Evolutionary conservation across 2,797 vertebrate species (phyloP), one percentile per base, ranked within the genome.

Genomic region (Centroberyx gerrardi): DNA sequence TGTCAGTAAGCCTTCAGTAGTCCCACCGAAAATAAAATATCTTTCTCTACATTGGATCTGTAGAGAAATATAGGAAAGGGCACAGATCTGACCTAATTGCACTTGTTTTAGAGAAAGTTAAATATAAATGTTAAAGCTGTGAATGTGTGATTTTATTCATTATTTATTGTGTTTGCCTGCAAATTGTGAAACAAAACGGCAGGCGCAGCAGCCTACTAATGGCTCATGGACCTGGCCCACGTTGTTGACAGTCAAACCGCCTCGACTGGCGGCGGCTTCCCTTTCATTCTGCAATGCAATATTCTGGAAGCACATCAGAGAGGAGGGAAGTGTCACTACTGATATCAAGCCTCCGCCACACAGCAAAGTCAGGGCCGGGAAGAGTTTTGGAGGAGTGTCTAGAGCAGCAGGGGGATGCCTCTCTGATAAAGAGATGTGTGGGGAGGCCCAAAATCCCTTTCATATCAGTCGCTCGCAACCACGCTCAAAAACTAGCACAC

Each of bases 251-350:
- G 87, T 84, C 72, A 54, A 83, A 79, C 49, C 2, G 22, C 38
- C 75, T 82, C n/a, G 13, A 62, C 63, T 40, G 81, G 60, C 71
- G 72, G 38, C 1, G 7, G 72, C 72, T 59, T 68, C 59, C 27
- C 66, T 88, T 88, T 89, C 73, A 77, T 89, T 87, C 82, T 87
- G 88, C 83, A 91, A 86, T 90, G 83, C n/a, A 22, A 79, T 51
- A 48, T 69, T 60, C 53, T 71, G 59, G 79, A 84, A 68, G 65
- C 68, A 86, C 81, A 89, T 89, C 78, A 86, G 5, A 83, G 78
- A 63, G 74, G 67, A 85, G 67, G 78, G 60, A 79, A 86, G 79
- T 77, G 86, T 80, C 80, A 81, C 53, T 68, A 70, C 66, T 67
- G 80, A 87, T 86, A 85, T 87, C 76, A 84, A 85, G 80, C 83